Base-by-base conservation (phyloP, 2,113 vertebrate genomes). In the Brienomyrus longianalis region DNA sequence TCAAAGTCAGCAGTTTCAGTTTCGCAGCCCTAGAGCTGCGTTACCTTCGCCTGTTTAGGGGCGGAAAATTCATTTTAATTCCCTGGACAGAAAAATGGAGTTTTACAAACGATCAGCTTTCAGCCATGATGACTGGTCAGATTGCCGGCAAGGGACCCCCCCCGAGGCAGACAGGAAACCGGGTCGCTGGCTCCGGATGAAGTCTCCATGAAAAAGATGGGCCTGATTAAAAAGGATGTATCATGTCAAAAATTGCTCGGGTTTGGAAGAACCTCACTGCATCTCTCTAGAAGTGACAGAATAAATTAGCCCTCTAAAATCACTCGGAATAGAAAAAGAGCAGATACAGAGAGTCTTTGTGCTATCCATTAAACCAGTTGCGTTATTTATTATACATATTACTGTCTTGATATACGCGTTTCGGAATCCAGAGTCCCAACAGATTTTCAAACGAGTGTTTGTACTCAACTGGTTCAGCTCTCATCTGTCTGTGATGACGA, bases 1-100 rank as follows among this genome's bases (percentile, higher is more conserved):
- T 91, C 90, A 91, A 77, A 93, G 94, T 95, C 93, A 94, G 95
- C 94, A 93, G 89, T 94, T 94, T 91, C 74, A 54, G 89, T 89
- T 91, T 91, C 90, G 89, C 84, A 90, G 92, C 91, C 92, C 89
- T 91, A 87, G 88, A 93, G 91, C 90, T 92, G 88, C 90, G 52
- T 74, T 87, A 85, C 50, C 51, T 39, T 87, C 23, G 51, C 86
- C 27, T 51, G 51, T 87, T 87, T 89, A 90, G 85, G 90, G 90
- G 90, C 10, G 27, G 51, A 92, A 89, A 66, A 66, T 85, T 83
- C 91, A 51, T 80, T 91, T 87, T 89, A 92, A 92, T 94, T 94
- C 93, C 93, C 92, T 89, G 52, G 91, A 89, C 93, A 90, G 83
- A 88, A 90, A 39, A 39, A 39, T 83, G 80, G n/a, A 88, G 91